Base-by-base conservation (phyloP, 2,888 invertebrate genomes). In the Peribatodes rhomboidaria region DNA sequence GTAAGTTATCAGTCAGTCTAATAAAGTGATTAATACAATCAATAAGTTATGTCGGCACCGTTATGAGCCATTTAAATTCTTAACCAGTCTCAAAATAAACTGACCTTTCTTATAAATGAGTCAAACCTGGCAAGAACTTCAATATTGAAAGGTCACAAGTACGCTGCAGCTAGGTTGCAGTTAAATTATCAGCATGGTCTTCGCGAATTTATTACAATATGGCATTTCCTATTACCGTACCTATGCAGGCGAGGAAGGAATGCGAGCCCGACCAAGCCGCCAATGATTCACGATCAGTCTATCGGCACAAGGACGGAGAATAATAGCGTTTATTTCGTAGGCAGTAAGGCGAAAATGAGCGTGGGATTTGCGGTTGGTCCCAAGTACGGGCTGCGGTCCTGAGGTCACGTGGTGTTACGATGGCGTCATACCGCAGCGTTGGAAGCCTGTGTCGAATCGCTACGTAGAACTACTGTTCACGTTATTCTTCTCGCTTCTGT, bases 141-240 rank as follows among this genome's bases (percentile, higher is more conserved):
- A 33, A 53, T 59, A 62, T 66, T 37, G 31, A 67, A 67, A 68
- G 67, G 69, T 72, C 74, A 74, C 64, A 79, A 75, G 70, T 76
- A 69, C 73, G 77, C 71, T 76, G 76, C 73, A 71, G 64, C 70
- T 54, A 67, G 75, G 75, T 75, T 78, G 79, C 75, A 77, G 75
- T 74, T 61, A 70, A 79, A 77, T 79, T 80, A 79, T 81, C 79
- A 77, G 78, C 78, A 81, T 80, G 80, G 80, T 75, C 74, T 80
- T 83, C 72, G 78, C 76, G 75, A 83, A 87, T 85, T 86, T 85
- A 87, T 87, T 82, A 82, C 80, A 78, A 81, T 82, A 82, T 83
- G 88, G 88, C 81, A 89, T 90, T 90, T 88, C 84, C 87, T 85
- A 90, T 91, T 90, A 86, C 80, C 88, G 90, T 90, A 85, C 79